Base-by-base conservation (phyloP, 2,888 invertebrate species). In the Agrochola lota region DNA sequence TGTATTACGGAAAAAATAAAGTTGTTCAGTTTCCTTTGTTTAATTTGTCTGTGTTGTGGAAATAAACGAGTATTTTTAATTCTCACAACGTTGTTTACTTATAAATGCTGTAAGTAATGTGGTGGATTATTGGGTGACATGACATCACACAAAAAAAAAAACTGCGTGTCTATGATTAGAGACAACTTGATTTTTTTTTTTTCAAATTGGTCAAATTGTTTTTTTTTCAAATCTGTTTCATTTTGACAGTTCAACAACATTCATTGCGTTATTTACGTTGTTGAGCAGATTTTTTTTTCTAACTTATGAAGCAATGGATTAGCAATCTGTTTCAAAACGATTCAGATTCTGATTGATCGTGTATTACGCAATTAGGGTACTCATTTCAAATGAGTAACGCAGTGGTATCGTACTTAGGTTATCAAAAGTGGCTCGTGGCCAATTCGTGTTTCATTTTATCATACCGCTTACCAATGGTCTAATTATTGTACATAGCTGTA, bases 371-470 rank as follows among this genome's bases (percentile, higher is more conserved):
- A 30, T 30, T 30, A 30, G 30, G 30, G 30, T 30, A 30, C 30
- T 30, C 30, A 30, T 35, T 35, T 75, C 7, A 74, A 81, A 85
- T 77, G 72, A 72, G 69, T 74, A 72, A 74, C 43, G 60, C 68
- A 20, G 81, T 66, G 70, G 81, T 85, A 81, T 85, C n/a, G 66
- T 72, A 72, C 78, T 23, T 82, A 74, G 66, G 74, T 82, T 78
- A 82, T 82, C 81, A 85, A 85, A 85, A 85, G 67, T 84, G 84
- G 84, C 86, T 57, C 59, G 72, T 67, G 30, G 86, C 86, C 83
- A 85, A 84, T 78, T 82, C 52, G 59, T 76, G 71, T 82, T 77
- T 66, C 35, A 71, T 68, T 84, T 82, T 72, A 85, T 78, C 78
- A 85, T 68, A 84, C 86, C 78, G 83, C 83, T 70, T 83, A 80